Base-by-base conservation (phyloP, 2,113 vertebrate genomes). In the Zosterops pallidus region DNA sequence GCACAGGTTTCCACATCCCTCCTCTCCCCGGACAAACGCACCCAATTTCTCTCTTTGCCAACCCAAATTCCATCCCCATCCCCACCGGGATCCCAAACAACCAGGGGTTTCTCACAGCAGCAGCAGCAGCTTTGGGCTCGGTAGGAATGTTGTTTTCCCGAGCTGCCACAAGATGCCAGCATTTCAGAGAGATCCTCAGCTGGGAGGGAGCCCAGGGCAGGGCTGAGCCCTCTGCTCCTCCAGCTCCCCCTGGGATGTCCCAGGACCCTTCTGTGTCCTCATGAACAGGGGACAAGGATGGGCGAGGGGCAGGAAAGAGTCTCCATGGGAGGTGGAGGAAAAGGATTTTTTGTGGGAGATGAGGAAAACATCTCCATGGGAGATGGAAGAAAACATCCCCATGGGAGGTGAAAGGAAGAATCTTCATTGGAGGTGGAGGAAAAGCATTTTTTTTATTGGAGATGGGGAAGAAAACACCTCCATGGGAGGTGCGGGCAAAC, bases 161-260 rank as follows among this genome's bases (percentile, higher is more conserved):
- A 44, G 26, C 16, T 63, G 70, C 93, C 97, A 93, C 95, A 69
- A 96, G 97, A 91, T 96, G 97, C 56, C 96, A 92, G 93, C 96
- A 95, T 96, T 96, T 95, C 95, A 84, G 95, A 97, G 86, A 2
- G 57, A 42, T 87, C 15, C 21, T 0, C 60, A 3, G 21, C 41
- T 1, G 59, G 46, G 39, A 77, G 53, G 53, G 50, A 47, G 5
- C 44, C 5, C 50, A 16, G 20, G 78, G 9, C 0, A 0, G 56
- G 19, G 13, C 28, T 64, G 49, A 65, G 50, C 56, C 20, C 26
- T 37, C 22, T 23, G 56, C 50, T 49, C 52, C 81, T 16, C 13
- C 71, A 16, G 72, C 42, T 33, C n/a, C 52, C 17, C 47, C 9
- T 35, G 33, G 20, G 31, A 18, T 22, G 4, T 3, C 39, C 39